Percentiles rank a stretch among this genome's conserved stretches.
phyloP scores from a whole-genome alignment of 2,797 vertebrate genomes.

The Cirrhinus mrigala region DNA sequence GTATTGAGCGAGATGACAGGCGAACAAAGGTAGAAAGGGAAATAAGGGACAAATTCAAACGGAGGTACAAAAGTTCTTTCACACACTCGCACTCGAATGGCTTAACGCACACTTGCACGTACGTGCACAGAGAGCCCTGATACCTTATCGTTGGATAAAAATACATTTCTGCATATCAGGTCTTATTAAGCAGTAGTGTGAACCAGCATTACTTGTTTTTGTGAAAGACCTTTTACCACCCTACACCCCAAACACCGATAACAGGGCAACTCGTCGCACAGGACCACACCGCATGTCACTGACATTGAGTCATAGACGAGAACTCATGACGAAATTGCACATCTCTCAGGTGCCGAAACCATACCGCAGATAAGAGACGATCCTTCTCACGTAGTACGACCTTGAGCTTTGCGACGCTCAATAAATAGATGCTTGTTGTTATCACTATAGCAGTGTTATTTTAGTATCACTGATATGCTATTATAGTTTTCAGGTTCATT shows the following conservation, averaged over 20 bases:
- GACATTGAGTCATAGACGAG: slow-evolving; percentile 18
- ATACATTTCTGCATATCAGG: neutral
- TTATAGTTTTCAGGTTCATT: neutral
- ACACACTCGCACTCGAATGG: slow-evolving; percentile 44
- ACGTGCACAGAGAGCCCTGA: neutral
- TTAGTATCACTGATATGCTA: neutral
- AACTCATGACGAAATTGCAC: neutral
- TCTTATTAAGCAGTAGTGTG: slow-evolving; percentile 21
- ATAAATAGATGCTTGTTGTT: slow-evolving; percentile 16
- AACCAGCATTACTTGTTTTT: slow-evolving; percentile 61
- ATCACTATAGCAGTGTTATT: neutral
- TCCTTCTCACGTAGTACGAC: neutral
- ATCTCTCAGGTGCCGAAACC: slow-evolving; percentile 4
- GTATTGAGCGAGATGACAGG: slow-evolving; percentile 63
- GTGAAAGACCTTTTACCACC: slow-evolving; percentile 34
- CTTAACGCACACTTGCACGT: slow-evolving; percentile 19
- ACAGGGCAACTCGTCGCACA: slow-evolving; percentile 22
- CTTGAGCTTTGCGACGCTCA: neutral
- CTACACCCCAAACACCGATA: slow-evolving; percentile 30
- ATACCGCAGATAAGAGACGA: neutral
- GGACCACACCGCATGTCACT: slow-evolving; percentile 9
- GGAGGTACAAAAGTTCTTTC: slow-evolving; percentile 50
- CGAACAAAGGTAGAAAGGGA: slow-evolving; percentile 61
- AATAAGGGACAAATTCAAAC: slow-evolving; percentile 46
- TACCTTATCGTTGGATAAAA: neutral